A percentile compares a stretch with the other conserved stretches of the same genome.
Conservation (phyloP, 1,140 invertebrate genomes). For the Portunus trituberculatus region DNA sequence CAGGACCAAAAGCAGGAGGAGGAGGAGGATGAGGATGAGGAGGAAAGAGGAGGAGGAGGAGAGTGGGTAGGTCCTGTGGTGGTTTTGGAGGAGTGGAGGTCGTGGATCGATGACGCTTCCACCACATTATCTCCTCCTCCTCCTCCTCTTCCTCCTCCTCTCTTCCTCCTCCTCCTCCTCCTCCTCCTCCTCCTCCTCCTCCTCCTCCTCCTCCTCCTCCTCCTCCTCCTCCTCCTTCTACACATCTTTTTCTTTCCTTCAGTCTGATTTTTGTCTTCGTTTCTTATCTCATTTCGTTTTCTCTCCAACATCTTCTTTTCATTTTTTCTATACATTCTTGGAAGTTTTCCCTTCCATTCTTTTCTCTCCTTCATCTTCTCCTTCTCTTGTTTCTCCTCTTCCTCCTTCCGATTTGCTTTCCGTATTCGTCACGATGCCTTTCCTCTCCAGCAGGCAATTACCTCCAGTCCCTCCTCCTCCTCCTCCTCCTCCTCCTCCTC, state of each 20-base stretch:
- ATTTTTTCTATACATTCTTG: not conserved
- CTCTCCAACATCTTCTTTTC: not conserved
- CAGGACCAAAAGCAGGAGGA: not conserved
- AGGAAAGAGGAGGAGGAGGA: too few relatives aligned
- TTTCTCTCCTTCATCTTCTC: not conserved
- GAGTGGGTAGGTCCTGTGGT: not conserved
- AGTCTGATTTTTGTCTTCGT: not conserved
- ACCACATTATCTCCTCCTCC: constrained; percentile 1
- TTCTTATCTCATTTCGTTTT: not conserved
- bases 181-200: not conserved
- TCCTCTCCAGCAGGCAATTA: too few relatives aligned
- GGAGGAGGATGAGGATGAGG: not conserved
- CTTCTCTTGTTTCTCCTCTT: not conserved
- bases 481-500: not conserved
- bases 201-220: not conserved
- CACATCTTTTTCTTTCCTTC: too few relatives aligned
- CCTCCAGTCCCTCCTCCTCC: not conserved
- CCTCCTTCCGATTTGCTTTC: not conserved
- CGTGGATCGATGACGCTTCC: not conserved
- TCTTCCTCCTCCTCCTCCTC: not conserved
- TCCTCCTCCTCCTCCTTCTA: not conserved
- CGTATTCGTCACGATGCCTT: too few relatives aligned
- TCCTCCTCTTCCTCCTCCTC: not conserved
- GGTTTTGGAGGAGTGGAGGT: not conserved
- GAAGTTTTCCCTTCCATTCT: not conserved